Percentiles rank a stretch among this genome's conserved stretches.
Evolutionary conservation across 2,113 vertebrate genomes (phyloP).

Genomic region (Ardeotis arabs): DNA sequence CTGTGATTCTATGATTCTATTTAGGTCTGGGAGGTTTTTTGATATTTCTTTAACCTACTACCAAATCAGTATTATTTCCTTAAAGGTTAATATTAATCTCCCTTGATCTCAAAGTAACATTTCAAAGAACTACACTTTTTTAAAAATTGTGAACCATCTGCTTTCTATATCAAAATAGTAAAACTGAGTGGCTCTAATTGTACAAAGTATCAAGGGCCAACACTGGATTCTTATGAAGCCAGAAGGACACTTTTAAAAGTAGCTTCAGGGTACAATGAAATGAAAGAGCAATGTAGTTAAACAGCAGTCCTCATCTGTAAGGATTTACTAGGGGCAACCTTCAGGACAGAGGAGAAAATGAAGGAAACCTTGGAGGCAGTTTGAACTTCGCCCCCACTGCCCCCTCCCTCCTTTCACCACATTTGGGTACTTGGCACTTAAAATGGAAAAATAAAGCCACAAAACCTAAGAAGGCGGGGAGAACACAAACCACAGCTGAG

Average conservation of each 20-base stretch:
- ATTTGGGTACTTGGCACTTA: neutral
- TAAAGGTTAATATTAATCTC: neutral
- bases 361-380: neutral
- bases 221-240: conserved; percentile 38
- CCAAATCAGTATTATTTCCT: neutral
- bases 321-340: neutral
- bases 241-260: conserved; percentile 49
- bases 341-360: neutral
- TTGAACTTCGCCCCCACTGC: neutral
- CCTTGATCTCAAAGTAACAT: conserved; percentile 36
- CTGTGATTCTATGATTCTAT: neutral
- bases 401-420: neutral
- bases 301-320: neutral
- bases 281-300: conserved; percentile 52
- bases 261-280: conserved; percentile 26
- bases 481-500: conserved; percentile 30
- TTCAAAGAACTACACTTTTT: neutral
- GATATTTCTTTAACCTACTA: neutral
- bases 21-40: neutral
- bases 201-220: conserved; percentile 33
- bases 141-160: conserved; percentile 2
- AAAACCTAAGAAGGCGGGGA: neutral
- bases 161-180: conserved; percentile 46
- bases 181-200: conserved; percentile 67
- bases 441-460: conserved; percentile 22